Percentiles rank a stretch among this genome's conserved stretches.
These are phyloP conservation scores for Cheilosia urbana DNA, from an alignment of 2,888 invertebrate species.

Conservation along the genomic window DNA sequence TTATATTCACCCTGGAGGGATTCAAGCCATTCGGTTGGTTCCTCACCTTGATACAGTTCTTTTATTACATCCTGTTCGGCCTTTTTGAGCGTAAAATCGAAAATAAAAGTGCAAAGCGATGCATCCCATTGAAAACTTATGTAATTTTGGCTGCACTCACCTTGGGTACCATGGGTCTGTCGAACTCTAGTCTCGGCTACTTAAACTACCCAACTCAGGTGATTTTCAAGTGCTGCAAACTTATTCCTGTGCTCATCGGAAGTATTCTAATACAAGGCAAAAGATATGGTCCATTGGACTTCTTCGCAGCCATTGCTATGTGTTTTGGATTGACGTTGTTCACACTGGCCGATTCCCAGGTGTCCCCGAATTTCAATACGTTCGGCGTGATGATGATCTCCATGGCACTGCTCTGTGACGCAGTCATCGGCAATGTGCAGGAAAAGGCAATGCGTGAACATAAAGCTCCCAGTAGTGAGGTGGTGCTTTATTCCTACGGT, in stretches of 20 bases:
- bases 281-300: constrained; percentile 92
- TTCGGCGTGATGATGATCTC: constrained; percentile 91
- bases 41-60: constrained; percentile 95
- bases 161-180: constrained; percentile 97
- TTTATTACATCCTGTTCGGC: constrained; percentile 92
- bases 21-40: constrained; percentile 96
- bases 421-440: constrained; percentile 97
- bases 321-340: constrained; percentile 95
- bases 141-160: constrained; percentile 93
- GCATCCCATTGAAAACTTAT: constrained; percentile 93
- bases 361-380: constrained; percentile 89
- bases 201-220: constrained; percentile 98
- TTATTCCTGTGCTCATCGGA: constrained; percentile 97
- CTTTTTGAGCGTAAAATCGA: constrained; percentile 87
- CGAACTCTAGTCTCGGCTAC: constrained; percentile 96
- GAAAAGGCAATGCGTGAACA: constrained; percentile 96
- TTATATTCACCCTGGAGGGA: constrained; percentile 95
- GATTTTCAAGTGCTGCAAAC: constrained; percentile 98
- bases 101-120: constrained; percentile 86
- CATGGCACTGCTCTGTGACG: constrained; percentile 95
- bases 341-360: constrained; percentile 91
- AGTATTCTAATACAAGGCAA: constrained; percentile 96
- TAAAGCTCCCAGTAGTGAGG: constrained; percentile 94
- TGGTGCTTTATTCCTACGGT: constrained; percentile 95
- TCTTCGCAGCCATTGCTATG: constrained; percentile 93